These are phyloP conservation scores for Archilochus colubris DNA, from an alignment of 2,113 vertebrate species.

Conservation along the genomic window DNA sequence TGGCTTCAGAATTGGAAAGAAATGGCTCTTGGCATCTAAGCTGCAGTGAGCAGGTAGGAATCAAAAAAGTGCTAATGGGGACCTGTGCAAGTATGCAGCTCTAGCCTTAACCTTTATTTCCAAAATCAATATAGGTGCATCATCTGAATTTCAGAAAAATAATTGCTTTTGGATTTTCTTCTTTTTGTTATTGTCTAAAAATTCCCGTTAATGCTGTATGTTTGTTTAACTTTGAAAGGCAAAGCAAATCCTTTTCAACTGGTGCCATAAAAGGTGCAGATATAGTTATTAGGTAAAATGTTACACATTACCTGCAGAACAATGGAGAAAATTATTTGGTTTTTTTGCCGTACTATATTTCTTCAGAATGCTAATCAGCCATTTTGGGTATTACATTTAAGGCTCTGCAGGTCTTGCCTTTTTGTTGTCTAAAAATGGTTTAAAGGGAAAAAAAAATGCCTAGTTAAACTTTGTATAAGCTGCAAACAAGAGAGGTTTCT, in stretches of 20 bases:
- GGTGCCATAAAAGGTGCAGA: not conserved
- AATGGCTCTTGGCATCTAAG: not conserved
- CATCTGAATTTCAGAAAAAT: conserved; percentile 1
- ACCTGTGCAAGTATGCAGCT: not conserved
- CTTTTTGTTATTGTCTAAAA: not conserved
- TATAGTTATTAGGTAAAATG: not conserved
- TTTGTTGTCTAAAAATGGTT: not conserved
- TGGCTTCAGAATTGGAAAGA: not conserved
- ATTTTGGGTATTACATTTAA: not conserved
- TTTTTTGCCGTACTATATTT: not conserved
- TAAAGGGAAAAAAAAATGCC: not conserved
- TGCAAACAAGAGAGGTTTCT: not conserved
- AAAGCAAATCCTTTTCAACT: not conserved
- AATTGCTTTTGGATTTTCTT: not conserved
- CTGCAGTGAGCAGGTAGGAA: not conserved
- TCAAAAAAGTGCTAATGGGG: not conserved
- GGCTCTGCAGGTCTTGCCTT: not conserved
- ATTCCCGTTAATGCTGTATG: not conserved
- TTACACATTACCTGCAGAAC: not conserved
- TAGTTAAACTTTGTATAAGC: not conserved
- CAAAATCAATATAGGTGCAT: not conserved
- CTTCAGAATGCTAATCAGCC: not conserved
- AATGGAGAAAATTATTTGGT: not conserved
- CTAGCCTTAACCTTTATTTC: not conserved
- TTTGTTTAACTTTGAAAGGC: not conserved